phyloP scores from a whole-genome alignment of 2,113 vertebrate genomes.

The Tautogolabrus adspersus region DNA sequence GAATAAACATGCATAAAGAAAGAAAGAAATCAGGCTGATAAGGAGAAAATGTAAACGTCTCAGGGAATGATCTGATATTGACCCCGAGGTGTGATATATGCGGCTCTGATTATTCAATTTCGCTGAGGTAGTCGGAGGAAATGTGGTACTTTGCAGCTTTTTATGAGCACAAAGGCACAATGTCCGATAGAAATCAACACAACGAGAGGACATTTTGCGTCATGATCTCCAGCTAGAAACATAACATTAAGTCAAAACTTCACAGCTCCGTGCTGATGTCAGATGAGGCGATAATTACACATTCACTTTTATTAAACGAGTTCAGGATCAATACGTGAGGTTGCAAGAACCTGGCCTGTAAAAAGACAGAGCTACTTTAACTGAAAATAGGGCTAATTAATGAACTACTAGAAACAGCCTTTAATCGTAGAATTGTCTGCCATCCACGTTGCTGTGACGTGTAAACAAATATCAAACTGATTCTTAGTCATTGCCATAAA shows the following conservation, averaged over 20 bases:
- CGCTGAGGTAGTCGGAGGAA: constrained; percentile 6
- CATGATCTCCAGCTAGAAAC: neutral
- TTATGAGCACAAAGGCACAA: constrained; percentile 3
- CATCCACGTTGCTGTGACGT: too few species aligned
- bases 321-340: neutral
- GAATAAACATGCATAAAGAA: constrained; percentile 15
- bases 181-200: constrained; percentile 26
- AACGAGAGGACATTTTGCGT: neutral
- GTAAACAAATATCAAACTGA: too few species aligned
- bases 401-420: too few species aligned
- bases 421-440: too few species aligned
- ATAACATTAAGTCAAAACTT: constrained; percentile 20
- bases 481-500: too few species aligned
- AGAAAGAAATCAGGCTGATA: constrained; percentile 17
- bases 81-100: constrained; percentile 42
- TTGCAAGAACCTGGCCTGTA: neutral
- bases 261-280: constrained; percentile 17
- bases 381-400: too few species aligned
- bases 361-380: too few species aligned
- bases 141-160: constrained; percentile 31
- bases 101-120: constrained; percentile 17
- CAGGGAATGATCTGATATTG: constrained; percentile 30
- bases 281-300: constrained; percentile 22
- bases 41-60: constrained; percentile 36
- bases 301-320: constrained; percentile 25